Percentiles rank a stretch among this genome's conserved stretches.
These are phyloP conservation scores for Peucedramus taeniatus DNA, from an alignment of 2,113 vertebrate species.

Conservation along the genomic window DNA sequence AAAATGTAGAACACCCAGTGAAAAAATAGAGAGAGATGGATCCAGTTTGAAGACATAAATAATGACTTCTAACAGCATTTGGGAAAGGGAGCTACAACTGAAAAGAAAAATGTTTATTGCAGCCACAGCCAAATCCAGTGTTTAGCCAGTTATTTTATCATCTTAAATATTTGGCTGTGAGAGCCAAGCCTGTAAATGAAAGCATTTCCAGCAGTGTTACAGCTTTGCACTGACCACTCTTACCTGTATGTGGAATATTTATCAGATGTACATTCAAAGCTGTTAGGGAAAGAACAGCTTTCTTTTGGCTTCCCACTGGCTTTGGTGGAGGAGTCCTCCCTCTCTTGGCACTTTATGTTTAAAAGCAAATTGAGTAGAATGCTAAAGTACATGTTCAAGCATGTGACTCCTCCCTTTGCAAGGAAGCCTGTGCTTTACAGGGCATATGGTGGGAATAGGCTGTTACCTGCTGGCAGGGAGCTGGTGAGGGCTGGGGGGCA, in stretches of 20 bases:
- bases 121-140: background rate
- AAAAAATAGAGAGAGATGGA: background rate
- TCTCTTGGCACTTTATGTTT: background rate
- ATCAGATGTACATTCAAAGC: background rate
- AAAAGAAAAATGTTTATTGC: background rate
- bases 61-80: background rate
- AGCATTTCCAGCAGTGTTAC: background rate
- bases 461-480: background rate
- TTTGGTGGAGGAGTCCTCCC: background rate
- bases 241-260: background rate
- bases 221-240: background rate
- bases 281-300: background rate
- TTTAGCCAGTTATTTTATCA: conserved; percentile 45
- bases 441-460: rapidly evolving
- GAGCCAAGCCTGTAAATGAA: background rate
- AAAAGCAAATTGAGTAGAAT: background rate
- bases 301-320: background rate
- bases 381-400: rapidly evolving
- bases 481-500: background rate
- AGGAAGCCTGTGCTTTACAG: background rate
- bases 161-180: conserved; percentile 49
- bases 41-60: background rate
- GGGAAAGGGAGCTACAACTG: background rate
- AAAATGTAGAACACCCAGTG: background rate
- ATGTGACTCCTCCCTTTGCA: background rate